These are phyloP conservation scores for Calycopis cecrops DNA, from an alignment of 1,140 invertebrate species.

Conservation along the genomic window DNA sequence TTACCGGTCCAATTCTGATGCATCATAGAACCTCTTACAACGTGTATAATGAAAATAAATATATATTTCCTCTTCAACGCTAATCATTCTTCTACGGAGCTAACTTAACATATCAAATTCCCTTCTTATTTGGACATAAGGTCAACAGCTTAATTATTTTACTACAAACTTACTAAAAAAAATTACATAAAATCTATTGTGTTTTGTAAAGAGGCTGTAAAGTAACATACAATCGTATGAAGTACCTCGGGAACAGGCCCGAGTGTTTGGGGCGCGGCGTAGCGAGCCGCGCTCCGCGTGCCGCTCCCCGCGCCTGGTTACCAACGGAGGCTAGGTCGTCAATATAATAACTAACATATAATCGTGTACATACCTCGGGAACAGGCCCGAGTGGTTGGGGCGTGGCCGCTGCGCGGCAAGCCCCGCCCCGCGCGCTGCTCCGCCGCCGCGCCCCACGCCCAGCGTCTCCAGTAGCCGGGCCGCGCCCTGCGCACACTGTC, in stretches of 20 bases:
- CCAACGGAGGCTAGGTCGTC: too few species aligned
- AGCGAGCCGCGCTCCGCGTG: slow-evolving; percentile 34
- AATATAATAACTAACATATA: slow-evolving; percentile 14
- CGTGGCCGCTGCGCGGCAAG: slow-evolving; percentile 38
- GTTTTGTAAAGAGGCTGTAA: too few species aligned
- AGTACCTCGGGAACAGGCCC: slow-evolving; percentile 64
- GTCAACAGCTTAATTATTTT: too few species aligned
- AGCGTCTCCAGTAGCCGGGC: slow-evolving; percentile 83
- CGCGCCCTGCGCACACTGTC: slow-evolving; percentile 40
- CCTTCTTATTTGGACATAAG: too few species aligned
- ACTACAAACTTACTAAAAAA: too few species aligned
- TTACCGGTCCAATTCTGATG: too few species aligned
- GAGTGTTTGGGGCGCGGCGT: slow-evolving; percentile 52
- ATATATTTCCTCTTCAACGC: too few species aligned
- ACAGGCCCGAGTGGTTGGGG: slow-evolving; percentile 59
- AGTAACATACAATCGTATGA: slow-evolving; percentile 4
- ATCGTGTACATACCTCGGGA: slow-evolving; percentile 48
- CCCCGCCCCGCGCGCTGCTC: slow-evolving; percentile 37
- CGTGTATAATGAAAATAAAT: too few species aligned
- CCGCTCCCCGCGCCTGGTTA: slow-evolving; percentile 72
- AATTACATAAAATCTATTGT: too few species aligned
- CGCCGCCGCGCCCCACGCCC: slow-evolving; percentile 76
- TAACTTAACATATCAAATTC: too few species aligned
- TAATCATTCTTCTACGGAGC: too few species aligned
- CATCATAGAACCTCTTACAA: too few species aligned